Conservation (phyloP, 2,797 vertebrate genomes). For the Mallotus villosus region DNA sequence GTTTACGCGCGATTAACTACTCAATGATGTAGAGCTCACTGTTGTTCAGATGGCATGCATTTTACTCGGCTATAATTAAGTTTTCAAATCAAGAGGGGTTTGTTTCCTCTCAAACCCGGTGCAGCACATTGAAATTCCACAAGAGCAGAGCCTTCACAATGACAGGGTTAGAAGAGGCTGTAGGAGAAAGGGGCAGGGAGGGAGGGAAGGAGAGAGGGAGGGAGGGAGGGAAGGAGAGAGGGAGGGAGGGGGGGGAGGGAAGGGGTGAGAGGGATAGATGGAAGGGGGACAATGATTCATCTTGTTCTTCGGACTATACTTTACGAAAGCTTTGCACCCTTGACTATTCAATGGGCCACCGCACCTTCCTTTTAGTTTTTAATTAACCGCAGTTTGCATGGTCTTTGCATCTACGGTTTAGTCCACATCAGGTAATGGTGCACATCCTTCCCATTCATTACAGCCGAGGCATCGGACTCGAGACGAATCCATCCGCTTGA, state of each 20-base stretch:
- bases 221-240: neutral
- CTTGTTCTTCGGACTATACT: too few relatives aligned
- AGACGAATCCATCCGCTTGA: too few relatives aligned
- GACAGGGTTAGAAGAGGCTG: conserved; percentile 3
- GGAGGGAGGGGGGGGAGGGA: neutral
- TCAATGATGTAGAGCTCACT: conserved; percentile 50
- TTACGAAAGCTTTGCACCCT: too few relatives aligned
- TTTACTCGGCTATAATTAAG: conserved; percentile 53
- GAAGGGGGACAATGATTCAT: too few relatives aligned
- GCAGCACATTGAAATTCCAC: conserved; percentile 29
- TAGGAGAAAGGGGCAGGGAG: neutral
- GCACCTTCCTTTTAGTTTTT: too few relatives aligned
- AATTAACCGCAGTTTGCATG: too few relatives aligned
- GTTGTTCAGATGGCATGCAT: conserved; percentile 53
- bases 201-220: neutral
- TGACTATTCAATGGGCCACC: too few relatives aligned
- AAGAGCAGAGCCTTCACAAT: conserved; percentile 17
- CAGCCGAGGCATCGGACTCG: too few relatives aligned
- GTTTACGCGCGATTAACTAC: conserved; percentile 52
- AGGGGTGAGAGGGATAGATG: too few relatives aligned
- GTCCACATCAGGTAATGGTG: too few relatives aligned
- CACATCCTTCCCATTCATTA: too few relatives aligned
- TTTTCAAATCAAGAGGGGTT: conserved; percentile 56
- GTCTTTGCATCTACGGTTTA: too few relatives aligned
- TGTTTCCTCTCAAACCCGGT: conserved; percentile 36